Evolutionary conservation across 2,797 vertebrate species (phyloP).

Genomic region (Acanthiza pusilla): DNA sequence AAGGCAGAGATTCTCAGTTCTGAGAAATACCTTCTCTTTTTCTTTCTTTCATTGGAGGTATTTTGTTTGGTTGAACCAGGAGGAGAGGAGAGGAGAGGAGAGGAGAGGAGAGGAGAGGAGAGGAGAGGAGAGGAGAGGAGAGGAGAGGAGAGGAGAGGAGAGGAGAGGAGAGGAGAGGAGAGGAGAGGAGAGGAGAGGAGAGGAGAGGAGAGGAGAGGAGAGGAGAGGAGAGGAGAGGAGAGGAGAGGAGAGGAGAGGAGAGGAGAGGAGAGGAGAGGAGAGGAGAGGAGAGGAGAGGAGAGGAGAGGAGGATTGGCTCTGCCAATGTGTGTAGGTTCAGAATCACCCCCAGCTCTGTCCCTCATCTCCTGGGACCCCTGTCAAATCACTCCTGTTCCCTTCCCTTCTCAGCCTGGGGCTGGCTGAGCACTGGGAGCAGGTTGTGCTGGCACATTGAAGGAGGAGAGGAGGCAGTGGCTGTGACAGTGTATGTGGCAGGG

Average conservation of each 20-base stretch:
- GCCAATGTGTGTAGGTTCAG: neutral
- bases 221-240: neutral
- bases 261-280: neutral
- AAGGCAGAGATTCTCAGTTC: neutral
- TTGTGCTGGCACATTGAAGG: accelerated
- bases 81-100: neutral
- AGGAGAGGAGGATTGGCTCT: neutral
- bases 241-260: neutral
- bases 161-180: neutral
- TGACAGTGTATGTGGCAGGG: neutral
- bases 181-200: neutral
- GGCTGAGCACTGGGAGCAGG: neutral
- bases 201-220: neutral
- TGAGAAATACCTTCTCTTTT: slow-evolving; percentile 4
- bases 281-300: neutral
- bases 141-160: neutral
- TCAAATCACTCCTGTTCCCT: neutral
- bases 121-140: neutral
- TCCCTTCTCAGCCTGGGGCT: accelerated
- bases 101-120: too few relatives aligned
- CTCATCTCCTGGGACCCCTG: neutral
- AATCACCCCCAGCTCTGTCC: neutral
- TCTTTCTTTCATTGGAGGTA: neutral
- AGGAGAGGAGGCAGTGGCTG: neutral
- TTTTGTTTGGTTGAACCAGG: neutral